These are phyloP conservation scores for Cydia pomonella DNA, from an alignment of 1,140 invertebrate species.

Conservation along the genomic window DNA sequence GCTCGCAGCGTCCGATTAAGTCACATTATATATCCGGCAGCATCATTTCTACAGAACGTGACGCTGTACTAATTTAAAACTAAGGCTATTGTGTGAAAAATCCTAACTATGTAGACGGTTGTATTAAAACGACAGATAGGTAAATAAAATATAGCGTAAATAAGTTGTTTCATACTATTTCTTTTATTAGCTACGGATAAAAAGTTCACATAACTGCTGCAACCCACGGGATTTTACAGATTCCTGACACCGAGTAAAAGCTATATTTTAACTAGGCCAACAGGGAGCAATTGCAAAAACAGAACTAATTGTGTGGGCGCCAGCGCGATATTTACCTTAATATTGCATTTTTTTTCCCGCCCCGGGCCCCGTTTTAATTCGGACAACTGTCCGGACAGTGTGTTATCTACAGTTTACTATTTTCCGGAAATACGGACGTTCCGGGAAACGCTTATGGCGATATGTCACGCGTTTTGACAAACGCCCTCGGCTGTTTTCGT, in stretches of 20 bases:
- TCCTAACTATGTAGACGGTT: too few relatives aligned
- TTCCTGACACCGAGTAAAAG: constrained; percentile 1
- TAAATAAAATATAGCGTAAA: too few relatives aligned
- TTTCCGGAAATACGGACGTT: constrained; percentile 26
- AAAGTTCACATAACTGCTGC: background rate
- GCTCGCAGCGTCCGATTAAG: too few relatives aligned
- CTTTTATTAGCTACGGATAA: too few relatives aligned
- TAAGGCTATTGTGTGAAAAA: too few relatives aligned
- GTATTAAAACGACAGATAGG: too few relatives aligned
- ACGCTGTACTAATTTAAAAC: too few relatives aligned
- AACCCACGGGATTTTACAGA: background rate
- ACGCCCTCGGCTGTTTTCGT: constrained; percentile 17
- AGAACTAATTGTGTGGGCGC: constrained; percentile 25
- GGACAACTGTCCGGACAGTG: constrained; percentile 28
- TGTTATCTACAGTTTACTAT: constrained; percentile 23
- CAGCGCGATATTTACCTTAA: constrained; percentile 9
- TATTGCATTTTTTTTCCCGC: background rate
- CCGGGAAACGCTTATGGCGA: constrained; percentile 2
- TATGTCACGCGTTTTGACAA: constrained; percentile 29
- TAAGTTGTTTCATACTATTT: too few relatives aligned
- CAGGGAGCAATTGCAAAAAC: constrained; percentile 24
- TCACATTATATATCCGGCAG: too few relatives aligned
- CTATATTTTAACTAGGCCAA: constrained; percentile 19
- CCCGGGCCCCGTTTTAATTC: constrained; percentile 23
- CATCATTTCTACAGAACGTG: too few relatives aligned